These are phyloP conservation scores for Melanchra persicariae DNA, from an alignment of 2,888 invertebrate genomes.

Conservation along the genomic window DNA sequence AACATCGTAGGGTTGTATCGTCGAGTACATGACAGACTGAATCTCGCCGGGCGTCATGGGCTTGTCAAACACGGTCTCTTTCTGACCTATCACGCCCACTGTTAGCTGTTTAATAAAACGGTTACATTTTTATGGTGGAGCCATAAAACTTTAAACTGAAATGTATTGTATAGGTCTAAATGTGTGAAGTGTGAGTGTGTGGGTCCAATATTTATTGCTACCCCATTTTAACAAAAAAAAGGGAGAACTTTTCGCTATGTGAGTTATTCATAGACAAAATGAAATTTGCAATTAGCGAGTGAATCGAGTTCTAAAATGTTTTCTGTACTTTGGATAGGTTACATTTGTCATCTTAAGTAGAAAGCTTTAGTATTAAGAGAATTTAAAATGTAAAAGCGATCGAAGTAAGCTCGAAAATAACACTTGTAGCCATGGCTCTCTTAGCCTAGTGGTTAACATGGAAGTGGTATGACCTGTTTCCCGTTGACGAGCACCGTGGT, in stretches of 20 bases:
- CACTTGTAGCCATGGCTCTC: background rate
- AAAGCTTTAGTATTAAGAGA: no score
- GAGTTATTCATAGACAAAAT: no score
- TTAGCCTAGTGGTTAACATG: background rate
- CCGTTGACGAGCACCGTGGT: slow-evolving; percentile 99
- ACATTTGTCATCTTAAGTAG: no score
- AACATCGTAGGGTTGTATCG: slow-evolving; percentile 97
- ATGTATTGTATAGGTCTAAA: no score
- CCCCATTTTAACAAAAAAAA: no score
- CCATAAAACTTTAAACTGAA: no score
- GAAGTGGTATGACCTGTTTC: slow-evolving; percentile 93
- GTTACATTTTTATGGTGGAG: background rate
- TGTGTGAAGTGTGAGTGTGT: no score
- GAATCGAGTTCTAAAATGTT: no score
- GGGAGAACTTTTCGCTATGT: no score
- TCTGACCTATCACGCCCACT: slow-evolving; percentile 98
- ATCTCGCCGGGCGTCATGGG: slow-evolving; percentile 99
- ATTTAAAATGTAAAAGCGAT: background rate
- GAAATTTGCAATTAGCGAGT: no score
- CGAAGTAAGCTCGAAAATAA: background rate
- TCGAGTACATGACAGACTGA: slow-evolving; percentile 97
- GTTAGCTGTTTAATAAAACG: slow-evolving; percentile 91
- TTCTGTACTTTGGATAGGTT: no score
- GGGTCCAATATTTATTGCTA: no score
- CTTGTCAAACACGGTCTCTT: slow-evolving; percentile 99